Conservation (phyloP, 2,888 invertebrate genomes). For the Caenorhabditis japonica region DNA sequence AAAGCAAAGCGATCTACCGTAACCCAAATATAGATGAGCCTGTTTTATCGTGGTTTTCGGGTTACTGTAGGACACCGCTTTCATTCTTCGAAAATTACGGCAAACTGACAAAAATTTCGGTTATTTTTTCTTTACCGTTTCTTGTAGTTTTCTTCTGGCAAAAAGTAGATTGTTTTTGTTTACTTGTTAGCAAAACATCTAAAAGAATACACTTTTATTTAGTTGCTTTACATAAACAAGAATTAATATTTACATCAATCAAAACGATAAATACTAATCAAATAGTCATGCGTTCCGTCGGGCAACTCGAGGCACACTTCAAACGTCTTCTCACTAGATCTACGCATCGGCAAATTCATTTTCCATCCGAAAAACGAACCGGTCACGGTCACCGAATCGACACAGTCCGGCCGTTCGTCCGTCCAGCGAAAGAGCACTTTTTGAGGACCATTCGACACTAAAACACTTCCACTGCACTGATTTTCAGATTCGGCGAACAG, state of each 20-base stretch:
- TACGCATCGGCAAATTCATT: constrained; percentile 43
- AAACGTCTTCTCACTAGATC: constrained; percentile 10
- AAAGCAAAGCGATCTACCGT: too few relatives aligned
- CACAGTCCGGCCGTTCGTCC: constrained; percentile 12
- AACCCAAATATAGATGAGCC: too few relatives aligned
- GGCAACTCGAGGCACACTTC: constrained; percentile 30
- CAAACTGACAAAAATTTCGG: too few relatives aligned
- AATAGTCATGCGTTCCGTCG: constrained; percentile 38
- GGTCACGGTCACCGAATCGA: constrained; percentile 28
- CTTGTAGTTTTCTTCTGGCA: too few relatives aligned
- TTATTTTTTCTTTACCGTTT: too few relatives aligned
- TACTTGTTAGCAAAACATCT: too few relatives aligned
- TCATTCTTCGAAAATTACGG: too few relatives aligned
- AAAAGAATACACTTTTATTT: too few relatives aligned
- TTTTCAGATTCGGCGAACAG: constrained; percentile 23
- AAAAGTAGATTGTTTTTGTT: too few relatives aligned
- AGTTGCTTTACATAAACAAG: too few relatives aligned
- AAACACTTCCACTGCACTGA: constrained; percentile 28
- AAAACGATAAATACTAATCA: constrained; percentile 37
- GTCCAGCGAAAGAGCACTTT: constrained; percentile 52
- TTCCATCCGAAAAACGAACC: constrained; percentile 54
- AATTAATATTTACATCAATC: constrained; percentile 6
- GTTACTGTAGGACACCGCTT: too few relatives aligned
- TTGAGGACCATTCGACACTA: constrained; percentile 8
- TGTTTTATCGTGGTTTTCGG: too few relatives aligned